Conservation (phyloP, 2,113 vertebrate species). For the Otolemur garnettii region DNA sequence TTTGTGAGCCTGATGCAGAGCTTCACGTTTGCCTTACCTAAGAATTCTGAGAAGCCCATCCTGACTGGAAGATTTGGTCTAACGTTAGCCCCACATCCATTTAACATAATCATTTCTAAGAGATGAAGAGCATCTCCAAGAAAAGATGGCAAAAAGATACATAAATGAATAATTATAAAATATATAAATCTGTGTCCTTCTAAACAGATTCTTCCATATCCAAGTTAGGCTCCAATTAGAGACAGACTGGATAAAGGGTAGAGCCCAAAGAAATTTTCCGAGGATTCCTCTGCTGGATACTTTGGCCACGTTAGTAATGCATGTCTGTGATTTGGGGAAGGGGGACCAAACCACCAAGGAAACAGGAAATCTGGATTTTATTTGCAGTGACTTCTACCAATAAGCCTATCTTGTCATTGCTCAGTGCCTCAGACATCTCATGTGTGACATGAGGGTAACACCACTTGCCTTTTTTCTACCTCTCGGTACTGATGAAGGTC, state of each 20-base stretch:
- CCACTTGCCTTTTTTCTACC: not conserved
- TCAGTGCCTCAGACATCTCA: not conserved
- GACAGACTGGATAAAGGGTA: not conserved
- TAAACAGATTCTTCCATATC: not conserved
- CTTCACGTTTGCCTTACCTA: conserved; percentile 92
- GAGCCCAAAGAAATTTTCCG: accelerated
- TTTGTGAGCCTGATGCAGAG: conserved; percentile 94
- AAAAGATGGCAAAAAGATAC: conserved; percentile 30
- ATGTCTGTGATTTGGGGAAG: not conserved
- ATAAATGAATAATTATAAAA: not conserved
- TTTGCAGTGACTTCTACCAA: not conserved
- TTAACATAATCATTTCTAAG: conserved; percentile 87
- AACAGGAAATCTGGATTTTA: not conserved
- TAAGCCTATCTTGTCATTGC: not conserved
- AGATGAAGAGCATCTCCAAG: conserved; percentile 72
- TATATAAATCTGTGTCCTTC: not conserved
- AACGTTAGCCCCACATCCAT: conserved; percentile 93
- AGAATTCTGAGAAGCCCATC: conserved; percentile 88
- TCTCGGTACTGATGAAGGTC: not conserved
- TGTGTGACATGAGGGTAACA: not conserved
- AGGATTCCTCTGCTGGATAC: not conserved
- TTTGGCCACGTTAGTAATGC: not conserved
- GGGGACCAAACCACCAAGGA: not conserved
- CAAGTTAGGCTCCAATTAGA: not conserved
- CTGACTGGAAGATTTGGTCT: conserved; percentile 95